Conservation (phyloP, 1,140 invertebrate genomes). For the Branchinecta lindahli region DNA sequence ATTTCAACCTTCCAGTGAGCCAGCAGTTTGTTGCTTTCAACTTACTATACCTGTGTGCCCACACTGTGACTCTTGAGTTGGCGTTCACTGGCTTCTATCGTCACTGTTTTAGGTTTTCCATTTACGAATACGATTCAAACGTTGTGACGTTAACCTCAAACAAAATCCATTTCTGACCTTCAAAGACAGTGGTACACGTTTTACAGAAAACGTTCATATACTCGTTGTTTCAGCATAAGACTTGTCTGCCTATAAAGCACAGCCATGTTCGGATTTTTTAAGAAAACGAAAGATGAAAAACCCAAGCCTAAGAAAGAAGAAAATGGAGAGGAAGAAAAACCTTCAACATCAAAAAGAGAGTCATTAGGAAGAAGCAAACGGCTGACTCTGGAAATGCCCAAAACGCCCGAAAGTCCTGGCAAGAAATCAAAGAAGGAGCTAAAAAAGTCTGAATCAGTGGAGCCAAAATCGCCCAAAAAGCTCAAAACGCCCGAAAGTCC, state of each 20-base stretch:
- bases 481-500: background rate
- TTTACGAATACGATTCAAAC: too few species aligned
- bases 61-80: too few species aligned
- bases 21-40: too few species aligned
- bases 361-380: background rate
- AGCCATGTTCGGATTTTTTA: background rate
- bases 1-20: too few species aligned
- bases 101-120: too few species aligned
- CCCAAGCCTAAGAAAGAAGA: background rate
- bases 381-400: background rate
- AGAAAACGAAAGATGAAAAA: slow-evolving; percentile 1
- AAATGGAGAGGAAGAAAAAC: background rate
- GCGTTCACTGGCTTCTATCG: too few species aligned
- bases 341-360: background rate
- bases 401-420: background rate
- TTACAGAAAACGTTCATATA: too few species aligned
- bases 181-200: too few species aligned
- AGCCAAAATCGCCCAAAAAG: background rate
- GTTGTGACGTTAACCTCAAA: too few species aligned
- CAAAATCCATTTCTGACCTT: too few species aligned
- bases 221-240: too few species aligned
- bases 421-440: background rate
- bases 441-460: background rate
- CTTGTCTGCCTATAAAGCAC: background rate
- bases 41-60: too few species aligned